Percentiles rank a stretch among this genome's conserved stretches.
Conservation (phyloP, 1,140 invertebrate species). For the Procambarus virginalis region DNA sequence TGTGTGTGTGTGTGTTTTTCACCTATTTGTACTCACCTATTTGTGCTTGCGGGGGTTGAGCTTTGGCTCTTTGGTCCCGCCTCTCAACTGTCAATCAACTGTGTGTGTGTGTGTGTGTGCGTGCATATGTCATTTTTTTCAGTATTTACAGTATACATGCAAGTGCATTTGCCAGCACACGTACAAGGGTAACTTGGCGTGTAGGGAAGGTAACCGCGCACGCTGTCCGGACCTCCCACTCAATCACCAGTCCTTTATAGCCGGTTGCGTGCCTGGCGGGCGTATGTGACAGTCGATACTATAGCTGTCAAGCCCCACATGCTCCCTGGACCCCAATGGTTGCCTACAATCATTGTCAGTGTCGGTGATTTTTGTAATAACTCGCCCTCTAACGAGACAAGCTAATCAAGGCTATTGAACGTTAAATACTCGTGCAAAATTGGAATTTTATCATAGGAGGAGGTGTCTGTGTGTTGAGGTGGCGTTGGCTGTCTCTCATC, state of each 20-base stretch:
- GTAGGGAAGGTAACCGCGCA: background rate
- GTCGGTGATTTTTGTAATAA: constrained; percentile 11
- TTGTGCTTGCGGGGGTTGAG: too few species aligned
- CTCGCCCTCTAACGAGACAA: constrained; percentile 24
- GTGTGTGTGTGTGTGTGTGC: background rate
- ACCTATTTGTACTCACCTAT: too few species aligned
- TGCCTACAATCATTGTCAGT: background rate
- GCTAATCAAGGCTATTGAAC: constrained; percentile 40
- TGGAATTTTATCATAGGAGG: background rate
- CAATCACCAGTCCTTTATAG: background rate
- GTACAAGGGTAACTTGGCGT: background rate
- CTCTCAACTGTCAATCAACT: too few species aligned
- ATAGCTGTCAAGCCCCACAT: background rate
- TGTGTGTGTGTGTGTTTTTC: too few species aligned
- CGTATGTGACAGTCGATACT: background rate
- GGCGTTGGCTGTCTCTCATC: background rate
- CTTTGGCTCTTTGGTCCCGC: too few species aligned
- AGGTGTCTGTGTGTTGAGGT: background rate
- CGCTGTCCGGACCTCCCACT: background rate
- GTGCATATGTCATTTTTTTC: background rate
- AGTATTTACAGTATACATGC: background rate
- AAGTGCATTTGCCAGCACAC: background rate
- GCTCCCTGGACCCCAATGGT: background rate
- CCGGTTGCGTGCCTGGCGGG: background rate
- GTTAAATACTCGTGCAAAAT: constrained; percentile 5